These are phyloP conservation scores for Sardinella longiceps DNA, from an alignment of 2,797 vertebrate species.

Conservation along the genomic window DNA sequence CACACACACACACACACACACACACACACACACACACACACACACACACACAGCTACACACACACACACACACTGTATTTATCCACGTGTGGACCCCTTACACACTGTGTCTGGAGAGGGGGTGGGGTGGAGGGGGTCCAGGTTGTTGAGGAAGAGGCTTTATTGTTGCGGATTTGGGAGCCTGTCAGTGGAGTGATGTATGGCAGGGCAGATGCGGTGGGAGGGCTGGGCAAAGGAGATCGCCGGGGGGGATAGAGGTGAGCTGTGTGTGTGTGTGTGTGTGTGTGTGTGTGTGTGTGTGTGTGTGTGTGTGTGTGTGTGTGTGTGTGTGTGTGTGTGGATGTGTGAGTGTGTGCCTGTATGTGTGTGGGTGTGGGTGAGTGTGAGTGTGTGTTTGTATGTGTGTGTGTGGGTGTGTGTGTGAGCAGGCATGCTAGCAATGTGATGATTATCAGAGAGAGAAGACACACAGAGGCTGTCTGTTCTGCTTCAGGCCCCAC, in stretches of 20 bases:
- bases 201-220: slow-evolving; percentile 63
- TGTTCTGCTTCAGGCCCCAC: slow-evolving; percentile 75
- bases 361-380: neutral
- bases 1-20: neutral
- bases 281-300: neutral
- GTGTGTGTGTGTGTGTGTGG: neutral
- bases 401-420: neutral
- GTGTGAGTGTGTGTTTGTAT: neutral
- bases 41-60: neutral
- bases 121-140: neutral
- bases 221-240: neutral
- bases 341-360: slow-evolving; percentile 4
- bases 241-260: neutral
- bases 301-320: neutral
- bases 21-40: neutral
- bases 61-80: slow-evolving; percentile 12
- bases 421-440: slow-evolving; percentile 72
- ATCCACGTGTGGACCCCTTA: neutral
- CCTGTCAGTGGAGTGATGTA: slow-evolving; percentile 69
- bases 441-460: slow-evolving; percentile 75
- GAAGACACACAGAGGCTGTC: slow-evolving; percentile 73
- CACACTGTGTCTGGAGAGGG: neutral
- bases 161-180: slow-evolving; percentile 34
- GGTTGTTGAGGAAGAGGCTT: slow-evolving; percentile 47
- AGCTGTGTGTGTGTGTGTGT: neutral